Evolutionary conservation across 23 tunicate genomes (phyloP).

Genomic region (Styela clava): DNA sequence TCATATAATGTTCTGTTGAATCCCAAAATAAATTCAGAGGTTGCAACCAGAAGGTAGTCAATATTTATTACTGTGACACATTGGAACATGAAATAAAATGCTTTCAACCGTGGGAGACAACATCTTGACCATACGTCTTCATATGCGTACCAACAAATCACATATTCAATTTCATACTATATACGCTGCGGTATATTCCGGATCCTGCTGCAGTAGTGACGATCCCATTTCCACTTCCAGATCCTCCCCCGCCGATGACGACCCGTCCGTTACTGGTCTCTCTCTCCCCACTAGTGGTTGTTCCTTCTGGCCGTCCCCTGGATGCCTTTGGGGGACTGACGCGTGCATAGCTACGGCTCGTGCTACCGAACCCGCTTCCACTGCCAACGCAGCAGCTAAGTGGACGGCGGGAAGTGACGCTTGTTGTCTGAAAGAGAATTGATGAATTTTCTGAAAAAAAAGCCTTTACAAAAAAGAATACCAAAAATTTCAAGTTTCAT

Average conservation of each 20-base stretch:
- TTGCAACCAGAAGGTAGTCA: too few relatives aligned
- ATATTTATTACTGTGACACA: too few relatives aligned
- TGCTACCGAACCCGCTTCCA: constrained; percentile 96
- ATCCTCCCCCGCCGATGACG: constrained; percentile 20
- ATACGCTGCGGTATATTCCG: constrained; percentile 28
- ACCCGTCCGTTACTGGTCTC: constrained; percentile 27
- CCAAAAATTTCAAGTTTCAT: too few relatives aligned
- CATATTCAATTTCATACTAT: constrained; percentile 6
- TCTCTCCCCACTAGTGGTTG: not conserved
- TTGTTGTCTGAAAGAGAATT: constrained; percentile 48
- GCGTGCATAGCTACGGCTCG: constrained; percentile 79
- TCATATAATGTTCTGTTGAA: too few relatives aligned
- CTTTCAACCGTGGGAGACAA: too few relatives aligned
- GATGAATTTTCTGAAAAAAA: not conserved
- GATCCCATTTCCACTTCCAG: not conserved
- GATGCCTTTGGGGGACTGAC: constrained; percentile 7
- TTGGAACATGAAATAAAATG: too few relatives aligned
- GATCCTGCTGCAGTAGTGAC: constrained; percentile 19
- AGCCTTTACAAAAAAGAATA: too few relatives aligned
- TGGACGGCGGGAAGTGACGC: constrained; percentile 81
- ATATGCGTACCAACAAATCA: too few relatives aligned
- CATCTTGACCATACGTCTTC: too few relatives aligned
- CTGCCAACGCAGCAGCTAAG: constrained; percentile 94
- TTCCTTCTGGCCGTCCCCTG: constrained; percentile 16
- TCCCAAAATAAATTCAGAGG: too few relatives aligned